Percentiles rank a stretch among this genome's conserved stretches.
Conservation (phyloP, 2,113 vertebrate species). For the Puma concolor region DNA sequence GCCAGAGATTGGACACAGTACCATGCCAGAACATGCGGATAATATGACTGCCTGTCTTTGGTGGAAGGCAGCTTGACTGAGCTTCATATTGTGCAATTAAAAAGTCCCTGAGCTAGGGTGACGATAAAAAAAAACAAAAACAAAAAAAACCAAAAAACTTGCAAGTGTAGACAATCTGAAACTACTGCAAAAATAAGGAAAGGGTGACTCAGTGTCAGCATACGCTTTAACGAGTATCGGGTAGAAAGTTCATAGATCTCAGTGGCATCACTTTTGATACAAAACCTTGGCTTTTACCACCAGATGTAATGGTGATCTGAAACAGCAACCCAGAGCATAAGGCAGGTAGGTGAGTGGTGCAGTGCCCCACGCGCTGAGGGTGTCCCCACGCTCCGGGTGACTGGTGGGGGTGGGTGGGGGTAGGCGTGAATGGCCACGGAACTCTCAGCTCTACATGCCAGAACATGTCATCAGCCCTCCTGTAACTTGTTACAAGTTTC, state of each 20-base stretch:
- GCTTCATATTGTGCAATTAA: background rate
- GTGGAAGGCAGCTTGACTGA: background rate
- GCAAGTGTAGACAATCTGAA: background rate
- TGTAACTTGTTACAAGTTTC: background rate
- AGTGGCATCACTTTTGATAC: background rate
- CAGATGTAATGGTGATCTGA: background rate
- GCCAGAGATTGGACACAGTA: accelerated
- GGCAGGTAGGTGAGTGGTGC: accelerated
- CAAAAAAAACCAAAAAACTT: background rate
- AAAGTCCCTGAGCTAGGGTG: background rate
- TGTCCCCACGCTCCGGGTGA: accelerated
- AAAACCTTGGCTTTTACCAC: background rate
- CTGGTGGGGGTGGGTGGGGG: accelerated
- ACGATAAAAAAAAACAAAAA: background rate
- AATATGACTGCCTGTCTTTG: background rate
- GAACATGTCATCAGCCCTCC: background rate
- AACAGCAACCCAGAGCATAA: accelerated
- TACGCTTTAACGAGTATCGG: background rate
- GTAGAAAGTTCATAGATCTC: background rate
- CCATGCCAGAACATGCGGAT: background rate
- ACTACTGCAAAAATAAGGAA: background rate
- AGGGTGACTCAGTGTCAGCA: background rate
- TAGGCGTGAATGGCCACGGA: too few species aligned
- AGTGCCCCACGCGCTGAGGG: accelerated
- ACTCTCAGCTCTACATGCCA: background rate